Evolutionary conservation across 2,888 invertebrate species (phyloP).

Genomic region (Iselma pallidipennis): DNA sequence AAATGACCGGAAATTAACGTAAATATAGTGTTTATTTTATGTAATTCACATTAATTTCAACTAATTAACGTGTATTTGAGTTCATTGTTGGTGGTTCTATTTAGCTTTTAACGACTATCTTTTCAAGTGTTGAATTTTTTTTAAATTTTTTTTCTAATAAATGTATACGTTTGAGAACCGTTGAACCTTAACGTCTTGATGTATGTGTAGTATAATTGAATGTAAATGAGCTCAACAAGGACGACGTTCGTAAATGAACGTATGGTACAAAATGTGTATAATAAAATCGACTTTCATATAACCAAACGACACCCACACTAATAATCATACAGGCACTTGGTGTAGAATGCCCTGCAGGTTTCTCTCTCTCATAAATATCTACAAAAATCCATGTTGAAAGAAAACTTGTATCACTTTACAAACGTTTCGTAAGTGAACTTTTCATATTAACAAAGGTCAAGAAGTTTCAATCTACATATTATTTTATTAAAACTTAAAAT

Average conservation of each 20-base stretch:
- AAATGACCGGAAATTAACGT: neutral
- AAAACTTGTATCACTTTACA: too few relatives aligned
- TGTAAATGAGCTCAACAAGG: slow-evolving; percentile 24
- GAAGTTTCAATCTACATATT: neutral
- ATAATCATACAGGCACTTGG: neutral
- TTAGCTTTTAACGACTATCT: neutral
- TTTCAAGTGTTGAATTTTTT: too few relatives aligned
- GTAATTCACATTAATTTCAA: too few relatives aligned
- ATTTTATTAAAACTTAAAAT: too few relatives aligned
- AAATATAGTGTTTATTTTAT: neutral
- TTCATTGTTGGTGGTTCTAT: too few relatives aligned
- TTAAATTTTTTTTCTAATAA: neutral
- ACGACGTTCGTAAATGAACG: slow-evolving; percentile 13
- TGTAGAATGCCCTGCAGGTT: too few relatives aligned
- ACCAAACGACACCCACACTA: slow-evolving; percentile 8
- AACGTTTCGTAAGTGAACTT: too few relatives aligned
- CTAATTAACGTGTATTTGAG: too few relatives aligned
- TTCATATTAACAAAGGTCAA: neutral
- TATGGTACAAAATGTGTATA: slow-evolving; percentile 4
- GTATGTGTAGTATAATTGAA: slow-evolving; percentile 12
- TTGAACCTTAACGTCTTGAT: slow-evolving; percentile 8
- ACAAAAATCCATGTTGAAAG: too few relatives aligned
- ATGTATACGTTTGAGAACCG: slow-evolving; percentile 6
- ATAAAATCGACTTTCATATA: slow-evolving; percentile 16
- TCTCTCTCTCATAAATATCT: too few relatives aligned